Evolutionary conservation across 2,113 vertebrate species (phyloP).

Genomic region (Podilymbus podiceps): DNA sequence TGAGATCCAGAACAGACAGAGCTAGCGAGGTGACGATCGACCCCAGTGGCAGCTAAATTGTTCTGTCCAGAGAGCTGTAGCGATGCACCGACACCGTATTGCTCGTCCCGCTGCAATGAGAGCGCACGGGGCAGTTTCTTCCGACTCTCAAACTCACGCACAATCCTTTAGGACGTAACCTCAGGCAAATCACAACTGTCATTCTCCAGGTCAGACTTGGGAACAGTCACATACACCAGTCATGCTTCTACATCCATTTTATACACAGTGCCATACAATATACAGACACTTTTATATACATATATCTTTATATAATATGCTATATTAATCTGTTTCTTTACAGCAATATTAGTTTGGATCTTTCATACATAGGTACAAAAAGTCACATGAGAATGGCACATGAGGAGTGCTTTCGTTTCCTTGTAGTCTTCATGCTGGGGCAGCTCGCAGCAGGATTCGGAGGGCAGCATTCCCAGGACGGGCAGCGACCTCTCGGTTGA

Average conservation of each 20-base stretch:
- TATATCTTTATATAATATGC: conserved; percentile 78
- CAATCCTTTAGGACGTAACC: background rate
- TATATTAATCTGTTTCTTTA: conserved; percentile 80
- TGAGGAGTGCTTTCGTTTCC: conserved; percentile 45
- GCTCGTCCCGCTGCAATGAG: background rate
- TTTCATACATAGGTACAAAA: conserved; percentile 80
- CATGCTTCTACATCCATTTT: conserved; percentile 71
- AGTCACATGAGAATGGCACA: conserved; percentile 66
- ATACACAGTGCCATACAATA: conserved; percentile 75
- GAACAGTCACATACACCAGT: conserved; percentile 27
- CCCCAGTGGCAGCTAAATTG: background rate
- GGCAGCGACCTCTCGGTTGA: background rate
- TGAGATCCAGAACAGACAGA: background rate
- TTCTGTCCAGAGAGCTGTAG: background rate
- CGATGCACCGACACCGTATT: fast-evolving
- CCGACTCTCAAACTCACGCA: background rate
- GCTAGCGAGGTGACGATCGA: background rate
- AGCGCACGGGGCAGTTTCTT: background rate
- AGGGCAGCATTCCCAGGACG: conserved; percentile 37
- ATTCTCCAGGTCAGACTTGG: background rate
- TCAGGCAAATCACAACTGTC: background rate
- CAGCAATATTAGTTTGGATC: conserved; percentile 74
- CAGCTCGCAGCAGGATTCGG: conserved; percentile 37
- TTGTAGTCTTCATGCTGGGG: conserved; percentile 58
- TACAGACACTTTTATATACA: conserved; percentile 80